These are phyloP conservation scores for Drosophila sp. DNA, from an alignment of 1,140 invertebrate genomes.

Conservation along the genomic window DNA sequence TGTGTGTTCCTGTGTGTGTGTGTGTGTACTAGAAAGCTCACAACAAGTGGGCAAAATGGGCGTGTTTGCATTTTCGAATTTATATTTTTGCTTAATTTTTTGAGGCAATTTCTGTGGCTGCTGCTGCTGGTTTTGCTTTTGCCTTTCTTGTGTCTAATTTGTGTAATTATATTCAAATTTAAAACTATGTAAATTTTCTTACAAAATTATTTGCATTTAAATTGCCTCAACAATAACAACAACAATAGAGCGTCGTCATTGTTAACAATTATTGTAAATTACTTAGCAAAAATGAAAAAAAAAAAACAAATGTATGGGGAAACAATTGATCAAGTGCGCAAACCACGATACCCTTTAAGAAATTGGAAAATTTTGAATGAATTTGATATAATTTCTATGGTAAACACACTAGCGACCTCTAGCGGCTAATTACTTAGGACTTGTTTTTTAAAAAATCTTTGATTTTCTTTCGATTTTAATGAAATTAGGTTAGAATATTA, in stretches of 20 bases:
- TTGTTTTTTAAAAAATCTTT: no score
- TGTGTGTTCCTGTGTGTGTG: slow-evolving; percentile 43
- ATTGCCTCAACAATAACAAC: slow-evolving; percentile 39
- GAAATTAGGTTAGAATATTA: no score
- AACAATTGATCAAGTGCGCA: neutral
- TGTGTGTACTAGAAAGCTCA: slow-evolving; percentile 70
- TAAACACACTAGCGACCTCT: neutral
- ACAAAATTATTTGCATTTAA: slow-evolving; percentile 78
- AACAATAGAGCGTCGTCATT: slow-evolving; percentile 30
- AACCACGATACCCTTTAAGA: neutral
- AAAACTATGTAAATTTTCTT: slow-evolving; percentile 71
- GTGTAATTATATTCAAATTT: slow-evolving; percentile 80
- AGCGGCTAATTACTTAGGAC: no score
- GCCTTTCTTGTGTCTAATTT: slow-evolving; percentile 60
- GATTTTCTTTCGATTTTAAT: no score
- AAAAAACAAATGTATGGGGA: neutral
- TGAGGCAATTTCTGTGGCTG: slow-evolving; percentile 47
- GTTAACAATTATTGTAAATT: slow-evolving; percentile 79
- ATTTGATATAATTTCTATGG: slow-evolving; percentile 1
- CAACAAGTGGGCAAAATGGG: slow-evolving; percentile 52
- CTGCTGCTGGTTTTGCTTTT: neutral
- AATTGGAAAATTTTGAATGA: neutral
- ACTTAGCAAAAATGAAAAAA: slow-evolving; percentile 47
- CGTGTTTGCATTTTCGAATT: slow-evolving; percentile 39
- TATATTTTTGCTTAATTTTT: slow-evolving; percentile 49